phyloP scores from a whole-genome alignment of 1,140 invertebrate genomes.

The Gryllus bimaculatus region DNA sequence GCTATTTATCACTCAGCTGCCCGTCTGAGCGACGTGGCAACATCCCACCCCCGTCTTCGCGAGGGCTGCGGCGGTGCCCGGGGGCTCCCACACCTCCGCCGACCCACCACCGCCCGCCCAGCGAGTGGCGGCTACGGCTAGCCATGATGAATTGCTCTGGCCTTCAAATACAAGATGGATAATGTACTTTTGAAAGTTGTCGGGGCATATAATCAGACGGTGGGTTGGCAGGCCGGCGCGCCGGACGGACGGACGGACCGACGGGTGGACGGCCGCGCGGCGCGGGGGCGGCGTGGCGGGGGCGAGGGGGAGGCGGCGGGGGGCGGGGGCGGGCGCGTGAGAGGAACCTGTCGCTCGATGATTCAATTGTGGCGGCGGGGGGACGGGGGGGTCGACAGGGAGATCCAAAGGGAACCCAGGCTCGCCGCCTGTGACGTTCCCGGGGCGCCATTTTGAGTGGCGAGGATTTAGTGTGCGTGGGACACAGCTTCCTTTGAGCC shows the following conservation, averaged over 20 bases:
- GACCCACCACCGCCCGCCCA: too few relatives aligned
- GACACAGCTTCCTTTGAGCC: background rate
- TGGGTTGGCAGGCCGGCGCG: background rate
- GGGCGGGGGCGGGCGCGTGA: too few relatives aligned
- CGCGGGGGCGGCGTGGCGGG: background rate
- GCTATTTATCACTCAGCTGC: conserved; percentile 3
- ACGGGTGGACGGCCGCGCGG: background rate
- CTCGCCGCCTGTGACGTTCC: background rate
- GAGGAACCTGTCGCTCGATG: background rate
- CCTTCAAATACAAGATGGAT: conserved; percentile 4
- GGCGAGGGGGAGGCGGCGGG: background rate
- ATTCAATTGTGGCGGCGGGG: background rate
- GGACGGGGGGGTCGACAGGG: background rate
- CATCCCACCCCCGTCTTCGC: conserved; percentile 1
- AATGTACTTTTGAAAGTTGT: conserved; percentile 5
- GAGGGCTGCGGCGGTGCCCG: background rate
- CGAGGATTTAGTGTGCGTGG: background rate
- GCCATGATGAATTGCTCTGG: background rate
- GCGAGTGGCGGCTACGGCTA: background rate
- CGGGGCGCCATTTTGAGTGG: background rate
- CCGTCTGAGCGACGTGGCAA: background rate
- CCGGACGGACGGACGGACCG: background rate
- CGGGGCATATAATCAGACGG: conserved; percentile 2
- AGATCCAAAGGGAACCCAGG: background rate
- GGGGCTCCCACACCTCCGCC: background rate